Evolutionary conservation across 2,888 invertebrate genomes (phyloP), one percentile per base, ranked within the genome.

Genomic region (Erynnis tages): DNA sequence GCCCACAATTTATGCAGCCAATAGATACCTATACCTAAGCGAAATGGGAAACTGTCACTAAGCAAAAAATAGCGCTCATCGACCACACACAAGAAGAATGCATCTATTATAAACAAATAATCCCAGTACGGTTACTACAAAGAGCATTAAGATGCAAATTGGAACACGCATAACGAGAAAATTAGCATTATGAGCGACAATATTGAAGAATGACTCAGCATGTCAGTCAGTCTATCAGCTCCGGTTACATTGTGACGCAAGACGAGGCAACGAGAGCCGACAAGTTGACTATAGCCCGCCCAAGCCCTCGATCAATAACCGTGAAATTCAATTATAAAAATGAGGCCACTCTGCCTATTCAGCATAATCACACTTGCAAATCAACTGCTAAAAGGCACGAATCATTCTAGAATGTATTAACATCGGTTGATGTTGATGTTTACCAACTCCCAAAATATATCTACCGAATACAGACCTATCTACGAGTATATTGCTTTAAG

Each of bases 141-240:
- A 82, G 76, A 72, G 71, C 72, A 85, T 84, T 88, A 83, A 76
- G 67, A 87, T 88, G 87, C 83, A 86, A 88, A 88, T 88, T 80
- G 82, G 73, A 82, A 84, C 84, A 82, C 76, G 84, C 80, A 79
- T 82, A 81, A 77, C 81, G 69, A 82, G 76, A 82, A 81, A 81
- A 87, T 88, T 88, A 76, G 82, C 88, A 88, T 88, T 76, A 73
- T 71, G 75, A 82, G 74, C 83, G 86, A 84, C 86, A 85, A 78
- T 82, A 83, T 80, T 77, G 81, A 76, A 75, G 66, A 71, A 73
- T 87, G 88, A 88, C 74, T 87, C 88, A 87, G 87, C 88, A 63
- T 54, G 69, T 75, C 65, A 61, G 52, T 60, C 77, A 71, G 74
- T 70, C 81, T 78, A 77, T 86, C 84, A 82, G 73, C 80, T 77